Base-by-base conservation (phyloP, 1,140 invertebrate genomes). In the Geopemphigus sp. region DNA sequence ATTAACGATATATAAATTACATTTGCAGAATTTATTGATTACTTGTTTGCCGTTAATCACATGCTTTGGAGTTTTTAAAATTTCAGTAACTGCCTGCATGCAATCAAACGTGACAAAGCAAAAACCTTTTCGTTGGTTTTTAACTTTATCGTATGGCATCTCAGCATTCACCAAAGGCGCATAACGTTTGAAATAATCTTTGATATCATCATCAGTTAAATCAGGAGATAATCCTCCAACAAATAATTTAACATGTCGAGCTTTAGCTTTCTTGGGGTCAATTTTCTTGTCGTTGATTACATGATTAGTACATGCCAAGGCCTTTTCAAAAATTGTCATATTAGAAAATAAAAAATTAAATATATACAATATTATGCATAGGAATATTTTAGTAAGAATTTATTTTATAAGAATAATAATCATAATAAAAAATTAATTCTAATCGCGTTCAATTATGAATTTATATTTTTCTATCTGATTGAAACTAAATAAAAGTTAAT, bases 81-180 rank as follows among this genome's bases (percentile, higher is more conserved):
- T 88, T 84, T 95, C 93, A 84, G 94, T 94, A 11, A 96, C 94
- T 66, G 96, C 92, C 86, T 95, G 92, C 86, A 96, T 95, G 59
- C 94, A 94, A 85, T 96, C 94, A 85, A 96, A 97, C 82, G 95
- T 96, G 84, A 97, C 95, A 84, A 97, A 97, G 85, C 95, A 96
- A 87, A 97, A 97, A 80, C 93, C 94, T 88, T 97, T 95, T 82
- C 95, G 91, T 85, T 97, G 95, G 84, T 96, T 97, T 88, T 98
- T 97, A 86, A 92, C 92, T 86, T 97, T 97, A 84, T 98, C 96
- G 85, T 95, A 97, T 76, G 96, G 96, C 91, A 97, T 94, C 87
- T 98, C 96, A 76, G 97, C 90, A 83, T 97, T 89, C 4, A 89
- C 88, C 29, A 92, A 88, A 81, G 89, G 94, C 85, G 95, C 95